Percentiles rank a stretch among this genome's conserved stretches.
These are phyloP conservation scores for Drosophila insularis DNA, from an alignment of 1,140 invertebrate species.

Conservation along the genomic window DNA sequence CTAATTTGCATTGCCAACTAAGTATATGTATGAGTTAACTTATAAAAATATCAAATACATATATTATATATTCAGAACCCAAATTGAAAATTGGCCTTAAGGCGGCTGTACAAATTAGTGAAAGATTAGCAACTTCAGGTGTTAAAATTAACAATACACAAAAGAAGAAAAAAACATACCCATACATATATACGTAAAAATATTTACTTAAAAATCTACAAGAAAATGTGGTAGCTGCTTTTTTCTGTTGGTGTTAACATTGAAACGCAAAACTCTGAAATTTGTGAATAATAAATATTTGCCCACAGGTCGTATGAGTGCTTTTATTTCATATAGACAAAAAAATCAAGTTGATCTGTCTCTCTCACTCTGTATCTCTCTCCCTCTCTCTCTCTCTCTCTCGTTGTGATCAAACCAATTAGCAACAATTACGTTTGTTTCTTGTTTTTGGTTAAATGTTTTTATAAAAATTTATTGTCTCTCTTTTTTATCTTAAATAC, in stretches of 20 bases:
- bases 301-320: conserved; percentile 24
- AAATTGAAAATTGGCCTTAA: background rate
- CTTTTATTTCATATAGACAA: conserved; percentile 5
- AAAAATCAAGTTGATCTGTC: conserved; percentile 24
- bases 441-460: background rate
- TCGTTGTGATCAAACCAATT: conserved; percentile 22
- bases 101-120: conserved; percentile 25
- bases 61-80: background rate
- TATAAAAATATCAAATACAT: conserved; percentile 7
- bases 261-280: conserved; percentile 20
- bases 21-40: background rate
- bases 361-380: too few relatives aligned
- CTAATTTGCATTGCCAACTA: background rate
- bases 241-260: conserved; percentile 32
- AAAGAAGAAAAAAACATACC: conserved; percentile 28
- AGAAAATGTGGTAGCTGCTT: conserved; percentile 37
- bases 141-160: conserved; percentile 61
- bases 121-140: conserved; percentile 65
- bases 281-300: conserved; percentile 47
- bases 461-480: background rate
- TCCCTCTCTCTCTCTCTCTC: conserved; percentile 1
- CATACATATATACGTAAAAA: conserved; percentile 22
- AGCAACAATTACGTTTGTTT: conserved; percentile 34
- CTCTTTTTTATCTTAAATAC: background rate
- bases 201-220: conserved; percentile 44